Evolutionary conservation across 2,113 vertebrate species (phyloP).

Genomic region (Tapirus terrestris): DNA sequence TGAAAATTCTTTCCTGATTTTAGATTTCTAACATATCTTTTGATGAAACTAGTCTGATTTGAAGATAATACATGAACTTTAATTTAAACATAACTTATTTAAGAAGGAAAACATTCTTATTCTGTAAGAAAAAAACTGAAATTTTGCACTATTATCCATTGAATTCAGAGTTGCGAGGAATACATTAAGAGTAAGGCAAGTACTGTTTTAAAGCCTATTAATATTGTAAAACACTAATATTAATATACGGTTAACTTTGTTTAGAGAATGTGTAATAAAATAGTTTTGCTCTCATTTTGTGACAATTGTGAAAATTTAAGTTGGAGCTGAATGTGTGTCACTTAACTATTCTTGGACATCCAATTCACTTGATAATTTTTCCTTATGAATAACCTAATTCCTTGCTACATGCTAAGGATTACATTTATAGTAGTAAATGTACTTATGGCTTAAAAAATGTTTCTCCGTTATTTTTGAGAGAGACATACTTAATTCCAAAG

Average conservation of each 20-base stretch:
- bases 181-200: not conserved
- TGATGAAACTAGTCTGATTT: constrained; percentile 13
- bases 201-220: constrained; percentile 25
- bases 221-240: not conserved
- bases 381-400: constrained; percentile 30
- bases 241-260: not conserved
- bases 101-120: not conserved
- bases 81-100: not conserved
- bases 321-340: constrained; percentile 1
- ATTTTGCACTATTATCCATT: constrained; percentile 10
- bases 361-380: constrained; percentile 28
- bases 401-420: constrained; percentile 33
- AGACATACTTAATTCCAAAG: not conserved
- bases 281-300: constrained; percentile 16
- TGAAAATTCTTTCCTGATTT: constrained; percentile 58
- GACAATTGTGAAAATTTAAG: constrained; percentile 26
- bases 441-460: not conserved
- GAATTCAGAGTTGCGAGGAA: constrained; percentile 40
- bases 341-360: constrained; percentile 43
- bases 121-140: constrained; percentile 22
- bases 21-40: constrained; percentile 12
- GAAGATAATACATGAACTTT: not conserved
- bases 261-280: not conserved
- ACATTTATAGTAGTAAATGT: not conserved
- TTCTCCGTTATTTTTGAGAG: constrained; percentile 36